Evolutionary conservation across 2,797 vertebrate species (phyloP).

Genomic region (Sebastes minor): DNA sequence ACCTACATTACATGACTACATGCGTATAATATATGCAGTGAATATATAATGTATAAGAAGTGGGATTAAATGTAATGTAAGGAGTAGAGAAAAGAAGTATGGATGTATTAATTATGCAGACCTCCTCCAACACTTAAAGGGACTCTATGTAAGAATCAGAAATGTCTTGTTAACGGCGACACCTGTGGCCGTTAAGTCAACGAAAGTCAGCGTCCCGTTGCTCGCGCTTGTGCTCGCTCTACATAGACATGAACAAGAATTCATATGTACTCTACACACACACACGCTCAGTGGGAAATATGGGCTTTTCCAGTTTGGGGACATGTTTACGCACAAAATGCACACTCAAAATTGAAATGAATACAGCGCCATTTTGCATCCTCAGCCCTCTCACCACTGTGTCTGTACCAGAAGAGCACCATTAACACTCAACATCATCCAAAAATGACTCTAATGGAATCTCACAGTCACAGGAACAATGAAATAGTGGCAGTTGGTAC

Average conservation of each 20-base stretch:
- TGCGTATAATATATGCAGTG: not conserved
- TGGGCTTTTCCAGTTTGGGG: not conserved
- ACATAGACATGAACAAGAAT: too few relatives aligned
- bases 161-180: too few relatives aligned
- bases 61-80: not conserved
- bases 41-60: not conserved
- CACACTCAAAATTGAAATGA: not conserved
- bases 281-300: not conserved
- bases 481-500: not conserved
- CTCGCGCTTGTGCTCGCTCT: too few relatives aligned
- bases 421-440: constrained; percentile 5
- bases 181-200: too few relatives aligned
- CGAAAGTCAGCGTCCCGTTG: too few relatives aligned
- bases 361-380: not conserved
- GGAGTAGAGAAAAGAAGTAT: not conserved
- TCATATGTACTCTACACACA: not conserved
- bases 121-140: not conserved
- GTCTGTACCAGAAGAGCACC: constrained; percentile 22
- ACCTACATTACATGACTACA: constrained; percentile 1
- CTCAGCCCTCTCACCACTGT: not conserved
- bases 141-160: too few relatives aligned
- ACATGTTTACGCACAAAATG: not conserved
- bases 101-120: not conserved
- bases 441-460: constrained; percentile 16
- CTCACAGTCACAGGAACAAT: constrained; percentile 10